phyloP scores from a whole-genome alignment of 2,888 invertebrate genomes.

The Ophioninae sp. region DNA sequence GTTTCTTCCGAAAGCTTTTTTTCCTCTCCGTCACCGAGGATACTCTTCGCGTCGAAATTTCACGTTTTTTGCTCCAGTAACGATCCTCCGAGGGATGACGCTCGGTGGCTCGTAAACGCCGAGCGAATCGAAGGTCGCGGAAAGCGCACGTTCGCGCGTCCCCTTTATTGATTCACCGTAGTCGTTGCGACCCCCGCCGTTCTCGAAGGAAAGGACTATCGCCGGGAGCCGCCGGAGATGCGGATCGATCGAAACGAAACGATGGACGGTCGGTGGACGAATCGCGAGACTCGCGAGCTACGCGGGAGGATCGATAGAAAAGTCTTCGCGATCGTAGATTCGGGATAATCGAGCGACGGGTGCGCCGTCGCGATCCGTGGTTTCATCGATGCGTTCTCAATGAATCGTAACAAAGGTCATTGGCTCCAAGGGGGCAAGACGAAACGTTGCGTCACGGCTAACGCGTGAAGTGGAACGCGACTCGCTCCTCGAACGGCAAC shows the following conservation, averaged over 20 bases:
- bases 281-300: slow-evolving; percentile 27
- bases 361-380: background rate
- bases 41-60: background rate
- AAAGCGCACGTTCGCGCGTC: slow-evolving; percentile 44
- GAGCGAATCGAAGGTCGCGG: slow-evolving; percentile 58
- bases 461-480: no score
- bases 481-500: slow-evolving; percentile 66
- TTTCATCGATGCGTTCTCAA: slow-evolving; percentile 52
- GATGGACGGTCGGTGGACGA: slow-evolving; percentile 16
- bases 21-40: background rate
- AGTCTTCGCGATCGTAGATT: background rate
- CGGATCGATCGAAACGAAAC: background rate
- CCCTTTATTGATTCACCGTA: slow-evolving; percentile 50
- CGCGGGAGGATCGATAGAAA: slow-evolving; percentile 39
- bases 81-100: slow-evolving; percentile 29
- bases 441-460: no score
- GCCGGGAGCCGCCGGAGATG: slow-evolving; percentile 12
- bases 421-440: no score
- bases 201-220: slow-evolving; percentile 12
- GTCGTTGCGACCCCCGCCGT: slow-evolving; percentile 43
- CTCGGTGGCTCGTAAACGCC: slow-evolving; percentile 27
- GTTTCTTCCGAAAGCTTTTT: slow-evolving; percentile 20
- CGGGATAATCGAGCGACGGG: slow-evolving; percentile 8
- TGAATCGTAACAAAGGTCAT: slow-evolving; percentile 34
- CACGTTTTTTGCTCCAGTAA: slow-evolving; percentile 66